Evolutionary conservation across 2,888 invertebrate genomes (phyloP).

Genomic region (Neoascia interrupta): DNA sequence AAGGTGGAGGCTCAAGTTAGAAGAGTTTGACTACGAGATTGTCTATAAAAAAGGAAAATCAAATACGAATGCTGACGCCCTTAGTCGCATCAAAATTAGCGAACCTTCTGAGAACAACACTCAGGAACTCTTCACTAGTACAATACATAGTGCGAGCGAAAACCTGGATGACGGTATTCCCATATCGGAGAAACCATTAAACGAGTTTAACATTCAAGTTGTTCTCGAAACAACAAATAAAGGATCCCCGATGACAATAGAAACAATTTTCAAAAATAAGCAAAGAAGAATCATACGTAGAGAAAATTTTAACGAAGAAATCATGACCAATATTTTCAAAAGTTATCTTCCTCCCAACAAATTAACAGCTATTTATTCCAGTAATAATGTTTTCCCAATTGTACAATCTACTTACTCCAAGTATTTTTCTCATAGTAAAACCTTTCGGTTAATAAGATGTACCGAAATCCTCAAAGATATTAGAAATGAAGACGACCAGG

Average conservation of each 20-base stretch:
- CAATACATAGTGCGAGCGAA: conserved; percentile 51
- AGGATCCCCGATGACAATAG: conserved; percentile 9
- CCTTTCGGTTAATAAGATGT: conserved; percentile 14
- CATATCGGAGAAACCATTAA: conserved; percentile 40
- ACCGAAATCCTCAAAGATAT: conserved; percentile 19
- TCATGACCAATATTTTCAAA: conserved; percentile 32
- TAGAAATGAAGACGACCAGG: conserved; percentile 50
- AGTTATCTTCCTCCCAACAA: conserved; percentile 28
- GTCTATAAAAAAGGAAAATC: conserved; percentile 66
- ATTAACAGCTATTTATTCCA: conserved; percentile 30
- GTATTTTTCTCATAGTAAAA: conserved; percentile 26
- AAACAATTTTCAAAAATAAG: conserved; percentile 26
- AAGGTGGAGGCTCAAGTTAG: conserved; percentile 71
- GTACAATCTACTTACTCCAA: conserved; percentile 16
- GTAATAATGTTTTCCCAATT: conserved; percentile 19
- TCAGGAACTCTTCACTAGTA: conserved; percentile 12
- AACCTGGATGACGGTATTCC: conserved; percentile 27
- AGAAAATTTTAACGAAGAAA: conserved; percentile 1
- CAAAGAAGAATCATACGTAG: conserved; percentile 13
- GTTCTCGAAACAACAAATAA: neutral
- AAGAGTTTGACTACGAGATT: conserved; percentile 72
- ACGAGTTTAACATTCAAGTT: conserved; percentile 60
- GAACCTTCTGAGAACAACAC: conserved; percentile 17
- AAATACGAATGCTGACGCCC: conserved; percentile 64
- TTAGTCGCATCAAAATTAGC: conserved; percentile 37